Evolutionary conservation across 1,140 invertebrate genomes (phyloP).

Genomic region (Matsumurasca onukii): DNA sequence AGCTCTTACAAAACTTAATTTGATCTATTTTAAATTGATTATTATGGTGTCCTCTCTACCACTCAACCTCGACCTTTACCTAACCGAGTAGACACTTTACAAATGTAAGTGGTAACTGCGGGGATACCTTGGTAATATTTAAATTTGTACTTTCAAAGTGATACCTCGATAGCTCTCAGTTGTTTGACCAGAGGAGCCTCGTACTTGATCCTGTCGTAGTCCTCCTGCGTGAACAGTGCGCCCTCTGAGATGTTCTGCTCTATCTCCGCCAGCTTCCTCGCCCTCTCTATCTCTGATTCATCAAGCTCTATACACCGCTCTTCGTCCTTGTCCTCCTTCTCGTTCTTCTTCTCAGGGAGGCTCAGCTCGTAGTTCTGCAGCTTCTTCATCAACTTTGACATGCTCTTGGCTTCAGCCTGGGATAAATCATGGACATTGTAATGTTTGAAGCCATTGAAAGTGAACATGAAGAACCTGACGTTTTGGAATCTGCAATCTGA

Average conservation of each 20-base stretch:
- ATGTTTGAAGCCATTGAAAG: no score
- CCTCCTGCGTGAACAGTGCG: conserved; percentile 55
- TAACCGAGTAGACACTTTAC: no score
- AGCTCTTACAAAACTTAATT: background rate
- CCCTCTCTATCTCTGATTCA: conserved; percentile 18
- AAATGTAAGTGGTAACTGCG: no score
- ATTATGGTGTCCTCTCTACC: background rate
- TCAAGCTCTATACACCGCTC: conserved; percentile 21
- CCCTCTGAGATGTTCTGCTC: conserved; percentile 50
- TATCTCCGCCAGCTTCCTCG: conserved; percentile 10
- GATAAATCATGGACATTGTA: background rate
- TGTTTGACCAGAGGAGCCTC: conserved; percentile 61
- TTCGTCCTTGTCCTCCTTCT: background rate
- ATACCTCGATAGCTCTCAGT: conserved; percentile 58
- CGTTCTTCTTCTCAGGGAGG: conserved; percentile 3
- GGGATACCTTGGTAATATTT: no score
- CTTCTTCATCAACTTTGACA: conserved; percentile 13
- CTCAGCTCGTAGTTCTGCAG: conserved; percentile 10
- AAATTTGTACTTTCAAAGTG: no score
- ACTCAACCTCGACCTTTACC: no score
- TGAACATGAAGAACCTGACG: no score
- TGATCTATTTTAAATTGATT: background rate
- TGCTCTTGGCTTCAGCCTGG: conserved; percentile 17
- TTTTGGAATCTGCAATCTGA: no score
- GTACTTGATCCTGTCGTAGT: conserved; percentile 58